Base-by-base conservation (phyloP, 2,797 vertebrate genomes). In the Mormyrus proboscirostris region DNA sequence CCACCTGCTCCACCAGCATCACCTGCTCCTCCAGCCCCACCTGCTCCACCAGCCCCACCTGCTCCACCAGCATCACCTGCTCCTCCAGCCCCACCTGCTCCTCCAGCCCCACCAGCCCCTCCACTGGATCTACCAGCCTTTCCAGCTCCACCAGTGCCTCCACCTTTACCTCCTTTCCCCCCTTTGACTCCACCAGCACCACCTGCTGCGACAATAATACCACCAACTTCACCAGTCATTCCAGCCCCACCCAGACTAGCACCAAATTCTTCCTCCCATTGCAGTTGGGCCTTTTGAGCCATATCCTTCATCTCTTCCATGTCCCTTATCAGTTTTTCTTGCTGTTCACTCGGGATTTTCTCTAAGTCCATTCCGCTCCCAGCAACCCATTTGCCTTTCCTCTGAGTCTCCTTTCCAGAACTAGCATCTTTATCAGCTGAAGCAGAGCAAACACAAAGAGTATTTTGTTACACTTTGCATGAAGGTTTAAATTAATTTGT, bases 301-400 rank as follows among this genome's bases (percentile, higher is more conserved):
- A 0, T 53, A 53, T 90, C 93, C 76, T 94, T 0, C 89, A 93
- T 93, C 76, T 93, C 94, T 49, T 91, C 91, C 94, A 96, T 92
- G 83, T 96, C 94, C 92, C 94, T 96, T 22, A 93, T 90, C 88
- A 95, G 92, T 91, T 47, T 94, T 87, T 95, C 95, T 57, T 94
- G 93, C 88, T 96, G 95, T 51, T 96, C 95, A 51, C 94, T 93
- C 1, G 96, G 95, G 83, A 95, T 93, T 93, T 41, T 96, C 5
- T 88, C 0, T 50, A 97, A 91, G 0, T 96, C 95, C 1, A 88
- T 92, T 0, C 94, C 92, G 3, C 86, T 51, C 0, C 87, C 93
- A 59, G 95, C 95, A 47, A 95, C 95, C 88, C 92, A 65, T 0
- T 95, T 96, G 1, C 92, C 93, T 93, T 96, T 96, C 25, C 95